Percentiles rank a stretch among this genome's conserved stretches.
phyloP scores from a whole-genome alignment of 2,113 vertebrate species.

The Plecturocebus donacophilus region DNA sequence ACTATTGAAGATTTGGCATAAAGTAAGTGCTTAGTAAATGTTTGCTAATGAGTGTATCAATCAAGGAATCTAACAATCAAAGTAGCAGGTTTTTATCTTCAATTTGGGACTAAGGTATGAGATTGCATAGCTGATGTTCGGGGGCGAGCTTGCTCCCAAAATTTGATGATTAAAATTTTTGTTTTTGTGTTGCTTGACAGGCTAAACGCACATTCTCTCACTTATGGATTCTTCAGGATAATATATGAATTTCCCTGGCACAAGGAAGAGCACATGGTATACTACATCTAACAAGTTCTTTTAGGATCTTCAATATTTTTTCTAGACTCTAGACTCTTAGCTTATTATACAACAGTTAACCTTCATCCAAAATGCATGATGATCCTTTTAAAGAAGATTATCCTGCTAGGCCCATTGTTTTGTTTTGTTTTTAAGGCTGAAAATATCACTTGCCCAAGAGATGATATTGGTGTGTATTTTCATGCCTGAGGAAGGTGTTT shows the following conservation, averaged over 20 bases:
- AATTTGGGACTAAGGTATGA: neutral
- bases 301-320: neutral
- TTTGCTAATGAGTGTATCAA: neutral
- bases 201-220: neutral
- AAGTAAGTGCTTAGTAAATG: neutral
- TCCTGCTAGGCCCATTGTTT: neutral
- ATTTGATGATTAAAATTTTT: neutral
- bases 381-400: neutral
- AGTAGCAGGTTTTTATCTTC: neutral
- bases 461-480: neutral
- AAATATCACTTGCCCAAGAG: neutral
- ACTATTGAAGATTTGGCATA: neutral
- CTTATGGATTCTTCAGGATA: neutral
- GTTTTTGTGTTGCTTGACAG: neutral
- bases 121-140: neutral
- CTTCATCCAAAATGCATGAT: neutral
- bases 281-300: neutral
- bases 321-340: neutral
- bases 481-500: neutral
- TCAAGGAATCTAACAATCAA: neutral
- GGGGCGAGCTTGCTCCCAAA: neutral
- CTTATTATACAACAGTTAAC: neutral
- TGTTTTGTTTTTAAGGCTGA: neutral
- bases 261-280: neutral
- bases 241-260: neutral